Evolutionary conservation across 2,797 vertebrate genomes (phyloP).

Genomic region (Brachyrhaphis roseni): DNA sequence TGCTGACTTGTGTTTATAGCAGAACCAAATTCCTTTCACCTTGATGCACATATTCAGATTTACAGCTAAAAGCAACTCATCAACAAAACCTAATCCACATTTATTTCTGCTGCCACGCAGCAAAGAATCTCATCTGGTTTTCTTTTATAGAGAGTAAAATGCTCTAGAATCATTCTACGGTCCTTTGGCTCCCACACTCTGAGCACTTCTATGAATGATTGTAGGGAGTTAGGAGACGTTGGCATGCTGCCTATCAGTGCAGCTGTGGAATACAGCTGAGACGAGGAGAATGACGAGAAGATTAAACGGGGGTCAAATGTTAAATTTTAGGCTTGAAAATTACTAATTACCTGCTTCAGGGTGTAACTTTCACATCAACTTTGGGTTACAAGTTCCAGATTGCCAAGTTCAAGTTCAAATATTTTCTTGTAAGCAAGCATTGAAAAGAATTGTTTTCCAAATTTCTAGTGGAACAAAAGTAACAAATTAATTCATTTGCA

Average conservation of each 20-base stretch:
- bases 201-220: constrained; percentile 69
- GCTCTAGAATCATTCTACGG: constrained; percentile 58
- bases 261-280: constrained; percentile 70
- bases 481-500: constrained; percentile 4
- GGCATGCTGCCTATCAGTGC: constrained; percentile 75
- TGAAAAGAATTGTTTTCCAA: constrained; percentile 37
- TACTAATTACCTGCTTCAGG: constrained; percentile 62
- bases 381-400: constrained; percentile 33
- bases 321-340: constrained; percentile 60
- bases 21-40: constrained; percentile 39
- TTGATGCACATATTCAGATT: constrained; percentile 47
- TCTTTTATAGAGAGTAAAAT: constrained; percentile 67
- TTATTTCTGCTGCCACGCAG: constrained; percentile 44
- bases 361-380: constrained; percentile 43
- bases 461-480: constrained; percentile 21
- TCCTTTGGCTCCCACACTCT: constrained; percentile 59
- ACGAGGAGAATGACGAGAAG: constrained; percentile 52
- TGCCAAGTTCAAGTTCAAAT: constrained; percentile 33
- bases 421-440: neutral
- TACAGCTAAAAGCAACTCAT: constrained; percentile 40
- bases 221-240: constrained; percentile 64
- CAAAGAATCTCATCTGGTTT: constrained; percentile 71
- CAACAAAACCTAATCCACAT: constrained; percentile 52
- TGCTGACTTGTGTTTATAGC: constrained; percentile 8
- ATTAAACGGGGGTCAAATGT: constrained; percentile 64